Evolutionary conservation across 2,888 invertebrate species (phyloP), one percentile per base, ranked within the genome.

Genomic region (Eupeodes latifasciatus): DNA sequence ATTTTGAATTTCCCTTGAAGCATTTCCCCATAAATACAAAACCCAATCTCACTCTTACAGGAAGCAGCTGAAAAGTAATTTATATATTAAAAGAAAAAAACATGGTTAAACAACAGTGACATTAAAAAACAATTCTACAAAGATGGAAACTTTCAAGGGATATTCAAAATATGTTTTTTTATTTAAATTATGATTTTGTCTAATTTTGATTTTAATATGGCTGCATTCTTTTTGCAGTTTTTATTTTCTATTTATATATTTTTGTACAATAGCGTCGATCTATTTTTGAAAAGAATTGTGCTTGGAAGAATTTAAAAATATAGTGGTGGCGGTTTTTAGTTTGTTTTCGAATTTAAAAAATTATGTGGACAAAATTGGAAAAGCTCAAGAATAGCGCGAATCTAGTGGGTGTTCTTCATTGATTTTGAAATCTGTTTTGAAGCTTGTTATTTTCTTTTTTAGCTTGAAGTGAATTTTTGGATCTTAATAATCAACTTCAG

Each of bases 11-110:
- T 85, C 88, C 84, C 81, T 78, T 85, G 76, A 84, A 36, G 69
- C 57, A 49, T 51, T 66, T 71, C 75, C 72, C 77, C 51, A 27
- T 27, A 77, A 64, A 83, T 72, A 88, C 67, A 77, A 84, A 84
- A 88, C 81, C 88, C 88, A 88, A 88, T 81, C 85, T 88, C 81
- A 88, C 88, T 88, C 87, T 88, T 88, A 88, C 88, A 88, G 85
- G 85, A 88, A 88, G 88, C 88, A 87, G 87, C 87, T 87, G 87
- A 87, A 87, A 87, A 87, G 84, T 83, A 87, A 71, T 83, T 80
- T 76, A 84, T 84, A 66, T 72, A 27, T 27, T 78, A 79, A 82
- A 55, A 64, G 7, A 19, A 66, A 66, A 66, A 66, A 66, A 66
- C 49, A 80, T 84, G 77, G 83, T 87, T 87, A 76, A 86, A 87